Evolutionary conservation across 2,888 invertebrate species (phyloP).

Genomic region (Hyalella azteca): DNA sequence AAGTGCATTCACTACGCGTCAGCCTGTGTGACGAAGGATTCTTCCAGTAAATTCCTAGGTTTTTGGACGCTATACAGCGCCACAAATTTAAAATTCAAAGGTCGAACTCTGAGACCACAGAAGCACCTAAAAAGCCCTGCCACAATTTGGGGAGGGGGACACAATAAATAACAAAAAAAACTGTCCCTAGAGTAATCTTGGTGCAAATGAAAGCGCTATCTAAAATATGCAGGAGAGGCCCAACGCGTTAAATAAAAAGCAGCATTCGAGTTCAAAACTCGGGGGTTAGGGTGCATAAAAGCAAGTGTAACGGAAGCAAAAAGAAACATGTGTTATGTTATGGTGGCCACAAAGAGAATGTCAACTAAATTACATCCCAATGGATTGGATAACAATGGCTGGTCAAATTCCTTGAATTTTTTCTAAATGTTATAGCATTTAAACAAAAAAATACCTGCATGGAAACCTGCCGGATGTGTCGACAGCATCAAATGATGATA

Average conservation of each 20-base stretch:
- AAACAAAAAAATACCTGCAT: too few relatives aligned
- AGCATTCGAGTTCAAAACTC: background rate
- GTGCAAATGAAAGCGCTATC: constrained; percentile 36
- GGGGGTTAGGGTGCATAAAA: background rate
- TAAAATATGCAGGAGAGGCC: constrained; percentile 36
- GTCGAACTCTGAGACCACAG: background rate
- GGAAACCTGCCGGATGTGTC: too few relatives aligned
- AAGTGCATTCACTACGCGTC: too few relatives aligned
- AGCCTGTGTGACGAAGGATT: too few relatives aligned
- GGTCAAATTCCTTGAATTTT: too few relatives aligned
- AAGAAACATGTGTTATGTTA: background rate
- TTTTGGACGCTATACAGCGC: too few relatives aligned
- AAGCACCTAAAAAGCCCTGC: constrained; percentile 2
- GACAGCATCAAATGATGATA: too few relatives aligned
- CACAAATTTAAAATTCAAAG: background rate
- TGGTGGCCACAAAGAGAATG: background rate
- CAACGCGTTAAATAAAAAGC: constrained; percentile 4
- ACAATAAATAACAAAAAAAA: constrained; percentile 30
- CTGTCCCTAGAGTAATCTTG: constrained; percentile 29
- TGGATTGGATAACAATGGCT: too few relatives aligned
- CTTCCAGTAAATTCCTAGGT: too few relatives aligned
- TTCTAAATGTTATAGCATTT: too few relatives aligned
- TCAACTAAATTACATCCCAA: too few relatives aligned
- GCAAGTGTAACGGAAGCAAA: background rate
- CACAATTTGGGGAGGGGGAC: constrained; percentile 18